Evolutionary conservation across 2,888 invertebrate species (phyloP).

Genomic region (Ochropleura leucogaster): DNA sequence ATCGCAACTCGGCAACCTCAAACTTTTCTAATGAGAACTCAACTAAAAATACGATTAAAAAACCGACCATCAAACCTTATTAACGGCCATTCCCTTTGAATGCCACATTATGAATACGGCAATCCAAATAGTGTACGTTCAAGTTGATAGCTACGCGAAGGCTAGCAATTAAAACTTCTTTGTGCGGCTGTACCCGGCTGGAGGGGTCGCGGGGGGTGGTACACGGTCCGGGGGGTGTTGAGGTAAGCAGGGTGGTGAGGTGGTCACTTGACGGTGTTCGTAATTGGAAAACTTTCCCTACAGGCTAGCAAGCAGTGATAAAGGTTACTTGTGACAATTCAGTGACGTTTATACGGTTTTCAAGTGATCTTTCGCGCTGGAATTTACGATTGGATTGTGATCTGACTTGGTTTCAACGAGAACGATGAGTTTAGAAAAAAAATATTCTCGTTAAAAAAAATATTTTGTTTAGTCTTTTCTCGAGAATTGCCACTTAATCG

Average conservation of each 20-base stretch:
- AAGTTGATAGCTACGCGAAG: conserved; percentile 84
- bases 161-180: conserved; percentile 90
- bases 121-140: conserved; percentile 83
- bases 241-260: conserved; percentile 68
- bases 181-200: conserved; percentile 78
- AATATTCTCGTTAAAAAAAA: too few relatives aligned
- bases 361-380: conserved; percentile 17
- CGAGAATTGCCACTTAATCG: neutral
- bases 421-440: too few relatives aligned
- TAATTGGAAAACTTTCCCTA: conserved; percentile 86
- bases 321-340: conserved; percentile 84
- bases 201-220: conserved; percentile 54
- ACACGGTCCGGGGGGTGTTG: conserved; percentile 56
- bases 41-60: conserved; percentile 52
- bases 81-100: conserved; percentile 58
- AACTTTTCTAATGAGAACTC: conserved; percentile 43
- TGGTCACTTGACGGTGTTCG: conserved; percentile 86
- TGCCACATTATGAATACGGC: conserved; percentile 69
- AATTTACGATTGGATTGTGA: conserved; percentile 23
- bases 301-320: conserved; percentile 75
- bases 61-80: conserved; percentile 54
- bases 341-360: conserved; percentile 51
- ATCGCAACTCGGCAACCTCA: neutral
- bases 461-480: too few relatives aligned
- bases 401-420: neutral